These are phyloP conservation scores for Pseudococcus viburni DNA, from an alignment of 2,888 invertebrate species.

Conservation along the genomic window DNA sequence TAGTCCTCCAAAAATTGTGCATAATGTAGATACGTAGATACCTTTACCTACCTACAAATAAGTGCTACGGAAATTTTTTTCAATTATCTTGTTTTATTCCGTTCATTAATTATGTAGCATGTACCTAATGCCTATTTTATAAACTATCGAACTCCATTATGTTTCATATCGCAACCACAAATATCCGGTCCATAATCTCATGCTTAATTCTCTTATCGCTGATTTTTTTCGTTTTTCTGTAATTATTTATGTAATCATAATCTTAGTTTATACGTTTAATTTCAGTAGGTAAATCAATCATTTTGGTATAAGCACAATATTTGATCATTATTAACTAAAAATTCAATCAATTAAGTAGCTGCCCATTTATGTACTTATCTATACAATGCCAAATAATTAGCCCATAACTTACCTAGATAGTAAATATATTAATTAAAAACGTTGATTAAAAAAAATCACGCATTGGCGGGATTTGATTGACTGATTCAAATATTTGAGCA, in stretches of 20 bases:
- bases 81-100: background rate
- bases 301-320: no score
- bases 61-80: background rate
- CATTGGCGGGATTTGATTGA: background rate
- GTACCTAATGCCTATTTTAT: no score
- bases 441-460: background rate
- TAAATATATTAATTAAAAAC: no score
- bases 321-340: no score
- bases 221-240: background rate
- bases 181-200: background rate
- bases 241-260: background rate
- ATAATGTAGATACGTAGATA: no score
- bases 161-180: background rate
- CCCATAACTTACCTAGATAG: background rate
- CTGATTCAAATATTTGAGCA: background rate
- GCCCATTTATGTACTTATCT: no score
- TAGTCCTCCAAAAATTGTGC: no score
- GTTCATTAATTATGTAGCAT: background rate
- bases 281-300: no score
- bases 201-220: background rate
- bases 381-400: background rate
- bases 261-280: background rate
- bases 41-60: background rate
- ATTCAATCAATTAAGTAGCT: no score
- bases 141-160: background rate